Percentiles rank a stretch among this genome's conserved stretches.
phyloP scores from a whole-genome alignment of 2,113 vertebrate genomes.

The Tympanuchus pallidicinctus region DNA sequence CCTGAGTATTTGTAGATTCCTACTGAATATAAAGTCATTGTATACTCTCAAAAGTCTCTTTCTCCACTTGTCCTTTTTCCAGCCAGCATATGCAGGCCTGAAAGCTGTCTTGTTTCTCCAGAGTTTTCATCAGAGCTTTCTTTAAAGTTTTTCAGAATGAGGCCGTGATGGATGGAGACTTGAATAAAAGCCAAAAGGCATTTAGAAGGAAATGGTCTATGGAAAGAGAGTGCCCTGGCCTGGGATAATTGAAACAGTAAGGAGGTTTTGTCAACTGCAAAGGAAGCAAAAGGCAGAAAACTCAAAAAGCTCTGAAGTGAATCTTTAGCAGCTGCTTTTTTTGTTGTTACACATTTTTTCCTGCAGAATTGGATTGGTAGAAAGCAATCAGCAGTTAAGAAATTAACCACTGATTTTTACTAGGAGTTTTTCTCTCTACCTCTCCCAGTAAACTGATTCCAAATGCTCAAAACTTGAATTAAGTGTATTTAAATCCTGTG shows the following conservation, averaged over 20 bases:
- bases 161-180: background rate
- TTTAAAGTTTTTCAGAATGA: slow-evolving; percentile 11
- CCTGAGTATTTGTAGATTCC: background rate
- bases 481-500: background rate
- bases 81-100: background rate
- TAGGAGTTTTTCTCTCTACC: background rate
- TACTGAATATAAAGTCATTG: background rate
- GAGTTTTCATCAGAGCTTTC: background rate
- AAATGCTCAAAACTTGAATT: background rate
- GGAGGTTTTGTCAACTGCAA: background rate
- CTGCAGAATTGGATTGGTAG: background rate
- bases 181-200: slow-evolving; percentile 29
- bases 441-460: background rate
- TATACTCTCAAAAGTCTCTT: background rate
- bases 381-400: background rate
- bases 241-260: slow-evolving; percentile 2
- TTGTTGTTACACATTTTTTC: slow-evolving; percentile 1
- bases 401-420: background rate
- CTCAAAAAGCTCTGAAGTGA: background rate
- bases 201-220: slow-evolving; percentile 28
- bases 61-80: background rate
- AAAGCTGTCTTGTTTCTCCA: slow-evolving; percentile 11
- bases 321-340: background rate
- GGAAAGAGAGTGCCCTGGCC: background rate
- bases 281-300: background rate